phyloP scores from a whole-genome alignment of 2,113 vertebrate species.

The Lamprologus speciosus region DNA sequence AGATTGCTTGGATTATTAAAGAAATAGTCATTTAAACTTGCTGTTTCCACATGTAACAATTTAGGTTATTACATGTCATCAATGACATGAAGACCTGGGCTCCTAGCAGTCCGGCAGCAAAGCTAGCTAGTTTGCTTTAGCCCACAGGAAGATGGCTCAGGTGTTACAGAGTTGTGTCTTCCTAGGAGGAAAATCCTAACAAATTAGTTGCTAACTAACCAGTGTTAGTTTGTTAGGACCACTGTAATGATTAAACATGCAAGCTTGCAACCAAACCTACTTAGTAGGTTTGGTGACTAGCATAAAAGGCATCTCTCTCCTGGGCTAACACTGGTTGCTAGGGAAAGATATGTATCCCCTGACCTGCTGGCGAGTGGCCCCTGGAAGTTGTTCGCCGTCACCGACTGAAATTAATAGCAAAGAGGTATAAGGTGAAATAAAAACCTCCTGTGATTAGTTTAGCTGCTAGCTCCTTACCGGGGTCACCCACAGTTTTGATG shows the following conservation, averaged over 20 bases:
- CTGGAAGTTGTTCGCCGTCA: not conserved
- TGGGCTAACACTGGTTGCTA: not conserved
- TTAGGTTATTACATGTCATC: not conserved
- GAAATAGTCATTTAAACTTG: not conserved
- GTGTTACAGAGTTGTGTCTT: not conserved
- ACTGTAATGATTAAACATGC: not conserved
- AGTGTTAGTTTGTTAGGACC: not conserved
- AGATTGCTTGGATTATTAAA: not conserved
- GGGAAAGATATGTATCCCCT: not conserved
- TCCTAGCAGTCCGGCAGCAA: not conserved
- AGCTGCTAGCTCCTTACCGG: not conserved
- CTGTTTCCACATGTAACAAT: not conserved
- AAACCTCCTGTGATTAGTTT: not conserved
- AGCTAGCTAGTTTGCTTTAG: not conserved
- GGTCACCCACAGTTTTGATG: not conserved
- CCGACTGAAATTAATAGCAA: not conserved
- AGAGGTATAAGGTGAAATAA: not conserved
- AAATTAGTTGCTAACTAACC: not conserved
- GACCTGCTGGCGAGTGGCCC: not conserved
- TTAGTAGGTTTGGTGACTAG: accelerated
- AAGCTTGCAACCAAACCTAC: not conserved
- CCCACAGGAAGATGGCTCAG: not conserved
- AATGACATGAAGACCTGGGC: not conserved
- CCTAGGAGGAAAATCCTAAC: not conserved
- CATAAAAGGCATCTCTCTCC: not conserved